Base-by-base conservation (phyloP, 2,888 invertebrate species). In the Agrochola circellaris region DNA sequence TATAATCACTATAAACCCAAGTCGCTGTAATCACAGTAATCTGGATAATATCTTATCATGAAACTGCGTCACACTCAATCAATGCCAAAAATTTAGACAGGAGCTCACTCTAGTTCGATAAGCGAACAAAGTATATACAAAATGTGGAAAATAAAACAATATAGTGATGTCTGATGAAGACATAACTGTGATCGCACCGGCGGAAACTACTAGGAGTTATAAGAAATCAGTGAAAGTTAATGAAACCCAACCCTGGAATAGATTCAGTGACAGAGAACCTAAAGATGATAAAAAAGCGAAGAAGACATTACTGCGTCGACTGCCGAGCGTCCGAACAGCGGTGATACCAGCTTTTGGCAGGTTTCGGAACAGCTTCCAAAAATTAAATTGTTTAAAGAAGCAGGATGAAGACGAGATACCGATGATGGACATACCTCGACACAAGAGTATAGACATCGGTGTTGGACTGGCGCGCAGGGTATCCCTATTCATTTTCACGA, bases 51-150 rank as follows among this genome's bases (percentile, higher is more conserved):
- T 95, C 95, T 96, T 96, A 96, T 96, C 95, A 83, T 78, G 79
- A 73, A 85, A 84, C 82, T 90, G 90, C 95, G 95, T 95, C 95
- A 95, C 91, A 92, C 94, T 95, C 95, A 96, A 96, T 96, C 96
- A 96, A 96, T 96, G 96, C 95, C 96, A 95, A 92, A 92, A 93
- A 90, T 83, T 89, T 88, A 90, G 89, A 88, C 89, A 83, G 91
- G 90, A 92, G 92, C 93, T 92, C 92, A 93, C 91, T 93, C 87
- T 87, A 87, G 90, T 89, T 86, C 88, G 92, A 91, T 93, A 92
- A 91, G 88, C 90, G 88, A 85, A 87, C 89, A 88, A 86, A 86
- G 91, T 87, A 86, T 82, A 88, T 89, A 90, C 91, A 91, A 90
- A 93, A 92, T 93, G 94, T 94, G 92, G 88, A 88, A 78, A 84